Conservation (phyloP, 2,797 vertebrate genomes). For the Gymnodraco acuticeps region DNA sequence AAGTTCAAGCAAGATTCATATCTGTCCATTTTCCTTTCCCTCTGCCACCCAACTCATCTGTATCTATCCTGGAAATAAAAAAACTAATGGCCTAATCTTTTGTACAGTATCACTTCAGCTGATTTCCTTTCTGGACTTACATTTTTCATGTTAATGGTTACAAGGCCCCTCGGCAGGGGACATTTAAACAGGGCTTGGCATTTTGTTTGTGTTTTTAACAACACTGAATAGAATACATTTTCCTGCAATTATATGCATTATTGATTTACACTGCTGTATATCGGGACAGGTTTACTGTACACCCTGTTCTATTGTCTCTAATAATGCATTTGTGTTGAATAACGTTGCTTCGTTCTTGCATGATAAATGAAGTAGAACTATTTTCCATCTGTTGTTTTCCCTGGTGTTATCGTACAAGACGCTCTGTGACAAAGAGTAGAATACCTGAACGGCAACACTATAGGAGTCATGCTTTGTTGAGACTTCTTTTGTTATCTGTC, state of each 20-base stretch:
- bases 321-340: not conserved
- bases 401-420: conserved; percentile 46
- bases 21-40: not conserved
- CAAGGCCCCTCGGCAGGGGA: not conserved
- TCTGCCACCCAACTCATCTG: not conserved
- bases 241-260: not conserved
- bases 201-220: not conserved
- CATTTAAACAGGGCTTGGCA: not conserved
- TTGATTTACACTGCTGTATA: not conserved
- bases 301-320: not conserved
- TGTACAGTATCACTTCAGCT: not conserved
- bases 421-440: conserved; percentile 35
- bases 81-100: not conserved
- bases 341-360: not conserved
- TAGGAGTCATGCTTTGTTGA: conserved; percentile 57
- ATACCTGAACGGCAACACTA: conserved; percentile 51
- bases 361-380: not conserved
- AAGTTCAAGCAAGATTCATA: not conserved
- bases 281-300: not conserved
- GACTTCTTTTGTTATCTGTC: conserved; percentile 72
- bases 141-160: not conserved
- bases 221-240: not conserved
- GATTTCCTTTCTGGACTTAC: not conserved
- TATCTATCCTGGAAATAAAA: not conserved
- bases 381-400: conserved; percentile 24